Evolutionary conservation across 1,140 invertebrate genomes (phyloP), one percentile per base, ranked within the genome.

Genomic region (Leguminivora glycinivorella): DNA sequence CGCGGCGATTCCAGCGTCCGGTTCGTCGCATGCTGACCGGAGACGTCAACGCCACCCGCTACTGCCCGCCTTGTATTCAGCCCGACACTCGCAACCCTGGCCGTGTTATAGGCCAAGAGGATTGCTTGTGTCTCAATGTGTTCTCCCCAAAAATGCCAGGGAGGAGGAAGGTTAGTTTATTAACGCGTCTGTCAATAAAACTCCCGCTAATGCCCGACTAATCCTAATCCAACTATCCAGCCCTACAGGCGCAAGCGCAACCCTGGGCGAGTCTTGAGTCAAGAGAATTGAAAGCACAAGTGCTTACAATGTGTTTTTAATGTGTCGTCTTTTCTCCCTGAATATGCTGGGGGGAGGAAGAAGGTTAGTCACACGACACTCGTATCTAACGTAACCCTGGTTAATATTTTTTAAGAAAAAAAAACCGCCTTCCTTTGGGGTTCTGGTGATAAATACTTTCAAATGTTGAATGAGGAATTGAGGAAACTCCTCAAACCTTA

Each of bases 51-150:
- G 93, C 93, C 0, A 93, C 90, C 0, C 79, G 73, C 14, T 92
- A 90, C 77, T 93, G 92, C 24, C 76, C 88, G 2, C 93, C 93
- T 1, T 95, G 94, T 76, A 90, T 93, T 5, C 94, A 94, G 74
- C 89, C 93, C 0, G 88, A 92, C 68, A 90, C 90, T 2, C 67
- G 72, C 25, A 71, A 77, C 0, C 77, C 77, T 0, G 75, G 75
- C 9, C 72, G 76, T 0, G 74, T 94, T 1, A 86, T 94, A 10
- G 94, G 94, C 22, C 92, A 89, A 38, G 96, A 97, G 82, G 96
- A 97, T 85, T 97, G 96, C 84, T 91, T 97, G 4, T 96, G 95
- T 81, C 91, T 97, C 14, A 97, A 97, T 80, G 91, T 97, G 12
- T 96, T 95, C 81, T 93, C 95, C 1, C 96, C 96, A 0, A 92